Evolutionary conservation across 2,888 invertebrate species (phyloP), one percentile per base, ranked within the genome.

Genomic region (Deroplatys truncata): DNA sequence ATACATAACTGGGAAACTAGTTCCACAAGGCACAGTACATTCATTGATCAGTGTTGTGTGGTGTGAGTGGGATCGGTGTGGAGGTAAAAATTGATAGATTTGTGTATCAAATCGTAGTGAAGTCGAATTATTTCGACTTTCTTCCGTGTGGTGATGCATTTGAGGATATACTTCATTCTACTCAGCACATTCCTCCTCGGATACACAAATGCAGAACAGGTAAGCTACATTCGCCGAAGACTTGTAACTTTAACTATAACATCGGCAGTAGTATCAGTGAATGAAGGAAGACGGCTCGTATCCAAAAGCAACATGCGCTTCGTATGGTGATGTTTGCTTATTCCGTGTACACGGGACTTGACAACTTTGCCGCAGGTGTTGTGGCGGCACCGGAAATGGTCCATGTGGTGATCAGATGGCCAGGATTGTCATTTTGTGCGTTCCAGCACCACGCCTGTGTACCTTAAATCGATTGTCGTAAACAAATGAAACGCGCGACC

Each of bases 151-250:
- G 96, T 95, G 95, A 96, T 96, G 96, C 95, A 96, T 95, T 96
- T 96, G 94, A 96, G 96, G 96, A 96, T 96, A 96, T 95, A 95
- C 93, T 94, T 96, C 94, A 94, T 96, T 95, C 94, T 96, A 95
- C 95, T 95, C 94, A 95, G 95, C 95, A 95, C 96, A 94, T 95
- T 96, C 95, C 95, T 96, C 93, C 94, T 95, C 93, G 96, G 96
- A 95, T 96, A 96, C 94, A 96, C 96, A 94, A 95, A 96, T 94
- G 96, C 96, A 94, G 95, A 95, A 94, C 96, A 96, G 96, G 96
- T 96, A 95, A 96, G 95, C 94, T 25, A 31, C 35, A 72, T 86
- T 13, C 13, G 83, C 4, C 82, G 5, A 25, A 83, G 83, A 87
- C 82, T 31, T 35, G n/a, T n/a, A n/a, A n/a, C n/a, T n/a, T n/a